phyloP scores from a whole-genome alignment of 2,113 vertebrate species.

The Actenoides lindsayi region DNA sequence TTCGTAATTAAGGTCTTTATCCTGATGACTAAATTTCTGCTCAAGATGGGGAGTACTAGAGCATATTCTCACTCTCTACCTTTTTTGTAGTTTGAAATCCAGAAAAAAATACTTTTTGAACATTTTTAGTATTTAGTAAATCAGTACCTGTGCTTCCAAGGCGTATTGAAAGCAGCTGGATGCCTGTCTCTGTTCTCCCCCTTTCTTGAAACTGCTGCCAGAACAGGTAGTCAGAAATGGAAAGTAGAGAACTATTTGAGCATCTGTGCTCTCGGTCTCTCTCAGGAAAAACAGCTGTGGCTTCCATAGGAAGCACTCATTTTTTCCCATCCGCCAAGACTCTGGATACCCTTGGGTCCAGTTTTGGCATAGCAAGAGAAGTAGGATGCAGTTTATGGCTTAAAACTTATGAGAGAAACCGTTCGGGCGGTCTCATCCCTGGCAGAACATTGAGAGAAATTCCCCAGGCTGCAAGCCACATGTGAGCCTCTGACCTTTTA shows the following conservation, averaged over 20 bases:
- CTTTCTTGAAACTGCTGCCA: slow-evolving; percentile 71
- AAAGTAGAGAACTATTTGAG: slow-evolving; percentile 76
- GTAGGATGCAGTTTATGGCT: slow-evolving; percentile 92
- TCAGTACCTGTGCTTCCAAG: slow-evolving; percentile 66
- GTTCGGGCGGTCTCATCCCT: slow-evolving; percentile 74
- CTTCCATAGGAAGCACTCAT: slow-evolving; percentile 84
- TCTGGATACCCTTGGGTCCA: slow-evolving; percentile 81
- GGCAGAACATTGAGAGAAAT: slow-evolving; percentile 77
- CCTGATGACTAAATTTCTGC: neutral
- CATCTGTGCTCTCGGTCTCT: slow-evolving; percentile 67
- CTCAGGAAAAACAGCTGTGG: slow-evolving; percentile 90
- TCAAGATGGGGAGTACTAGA: neutral
- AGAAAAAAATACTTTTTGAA: slow-evolving; percentile 31
- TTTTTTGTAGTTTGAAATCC: slow-evolving; percentile 54
- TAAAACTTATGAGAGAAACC: slow-evolving; percentile 78
- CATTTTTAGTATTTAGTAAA: slow-evolving; percentile 48
- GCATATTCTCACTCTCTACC: neutral
- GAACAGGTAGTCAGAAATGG: slow-evolving; percentile 84
- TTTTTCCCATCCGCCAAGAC: slow-evolving; percentile 84
- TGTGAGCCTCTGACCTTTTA: slow-evolving; percentile 75
- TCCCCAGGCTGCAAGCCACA: slow-evolving; percentile 76
- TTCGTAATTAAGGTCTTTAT: slow-evolving; percentile 24
- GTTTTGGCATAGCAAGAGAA: slow-evolving; percentile 80
- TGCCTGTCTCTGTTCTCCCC: slow-evolving; percentile 59
- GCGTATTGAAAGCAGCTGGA: slow-evolving; percentile 78